These are phyloP conservation scores for Cyphomyrus discorhynchus DNA, from an alignment of 2,113 vertebrate species.

Conservation along the genomic window DNA sequence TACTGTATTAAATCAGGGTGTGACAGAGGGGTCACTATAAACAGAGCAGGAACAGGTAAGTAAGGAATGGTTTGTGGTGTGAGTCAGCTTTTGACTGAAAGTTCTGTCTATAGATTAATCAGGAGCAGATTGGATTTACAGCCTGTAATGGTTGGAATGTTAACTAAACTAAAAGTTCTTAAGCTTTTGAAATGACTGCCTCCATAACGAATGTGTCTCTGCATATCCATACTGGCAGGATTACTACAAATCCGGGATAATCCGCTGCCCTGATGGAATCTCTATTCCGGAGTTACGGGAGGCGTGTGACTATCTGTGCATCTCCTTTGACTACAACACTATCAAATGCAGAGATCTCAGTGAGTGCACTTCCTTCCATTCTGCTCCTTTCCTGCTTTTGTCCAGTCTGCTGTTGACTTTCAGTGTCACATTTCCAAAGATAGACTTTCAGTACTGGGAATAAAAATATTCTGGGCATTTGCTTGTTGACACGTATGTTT, in stretches of 20 bases:
- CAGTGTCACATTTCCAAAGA: not conserved
- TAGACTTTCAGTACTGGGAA: not conserved
- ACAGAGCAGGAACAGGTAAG: not conserved
- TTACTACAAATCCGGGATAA: conserved; percentile 98
- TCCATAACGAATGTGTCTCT: conserved; percentile 31
- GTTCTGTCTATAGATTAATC: not conserved
- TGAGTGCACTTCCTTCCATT: conserved; percentile 61
- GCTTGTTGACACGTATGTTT: not conserved
- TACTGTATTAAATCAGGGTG: not conserved
- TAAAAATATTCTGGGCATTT: not conserved
- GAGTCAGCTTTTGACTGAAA: not conserved
- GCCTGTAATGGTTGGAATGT: not conserved
- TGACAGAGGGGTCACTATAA: not conserved
- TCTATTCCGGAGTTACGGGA: conserved; percentile 97
- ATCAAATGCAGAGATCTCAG: conserved; percentile 99
- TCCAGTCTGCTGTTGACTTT: not conserved
- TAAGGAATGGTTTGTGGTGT: not conserved
- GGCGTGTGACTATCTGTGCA: conserved; percentile 98
- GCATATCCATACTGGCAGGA: conserved; percentile 66
- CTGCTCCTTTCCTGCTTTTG: not conserved
- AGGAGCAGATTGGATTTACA: not conserved
- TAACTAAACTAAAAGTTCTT: conserved; percentile 4
- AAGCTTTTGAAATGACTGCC: conserved; percentile 9
- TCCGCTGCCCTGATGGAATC: conserved; percentile 97
- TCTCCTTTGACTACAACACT: conserved; percentile 97